Evolutionary conservation across 2,113 vertebrate species (phyloP).

Genomic region (Rutilus rutilus): DNA sequence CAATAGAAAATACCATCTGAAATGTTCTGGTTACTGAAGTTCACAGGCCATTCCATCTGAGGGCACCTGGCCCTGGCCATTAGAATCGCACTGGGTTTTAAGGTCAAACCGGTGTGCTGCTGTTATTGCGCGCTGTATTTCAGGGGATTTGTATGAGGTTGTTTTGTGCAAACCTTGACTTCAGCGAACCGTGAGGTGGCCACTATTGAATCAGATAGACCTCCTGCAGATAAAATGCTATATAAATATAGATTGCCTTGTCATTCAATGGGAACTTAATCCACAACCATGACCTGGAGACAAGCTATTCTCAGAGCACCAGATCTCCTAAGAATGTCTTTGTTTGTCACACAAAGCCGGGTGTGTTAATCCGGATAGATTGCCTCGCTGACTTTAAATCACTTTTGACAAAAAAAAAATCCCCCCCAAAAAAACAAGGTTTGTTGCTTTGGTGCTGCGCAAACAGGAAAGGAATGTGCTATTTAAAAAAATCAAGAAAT

Average conservation of each 20-base stretch:
- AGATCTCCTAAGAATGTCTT: slow-evolving; percentile 60
- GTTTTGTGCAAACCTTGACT: slow-evolving; percentile 63
- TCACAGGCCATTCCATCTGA: slow-evolving; percentile 73
- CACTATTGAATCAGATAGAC: slow-evolving; percentile 65
- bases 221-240: slow-evolving; percentile 66
- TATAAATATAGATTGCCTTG: slow-evolving; percentile 75
- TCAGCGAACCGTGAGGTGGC: slow-evolving; percentile 61
- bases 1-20: slow-evolving; percentile 65
- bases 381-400: slow-evolving; percentile 49
- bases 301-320: slow-evolving; percentile 61
- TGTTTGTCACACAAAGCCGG: slow-evolving; percentile 66
- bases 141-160: slow-evolving; percentile 65
- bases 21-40: slow-evolving; percentile 65
- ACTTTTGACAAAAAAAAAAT: slow-evolving; percentile 14
- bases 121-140: slow-evolving; percentile 67
- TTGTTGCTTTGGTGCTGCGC: not conserved
- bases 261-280: slow-evolving; percentile 66
- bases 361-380: slow-evolving; percentile 43
- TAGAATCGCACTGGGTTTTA: slow-evolving; percentile 65
- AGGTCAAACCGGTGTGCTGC: slow-evolving; percentile 60
- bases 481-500: slow-evolving; percentile 25
- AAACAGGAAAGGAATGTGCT: slow-evolving; percentile 1
- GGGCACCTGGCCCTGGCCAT: slow-evolving; percentile 61
- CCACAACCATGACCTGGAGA: slow-evolving; percentile 65
- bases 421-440: not conserved